Evolutionary conservation across 2,888 invertebrate species (phyloP).

Genomic region (Dicyrtomina minuta): DNA sequence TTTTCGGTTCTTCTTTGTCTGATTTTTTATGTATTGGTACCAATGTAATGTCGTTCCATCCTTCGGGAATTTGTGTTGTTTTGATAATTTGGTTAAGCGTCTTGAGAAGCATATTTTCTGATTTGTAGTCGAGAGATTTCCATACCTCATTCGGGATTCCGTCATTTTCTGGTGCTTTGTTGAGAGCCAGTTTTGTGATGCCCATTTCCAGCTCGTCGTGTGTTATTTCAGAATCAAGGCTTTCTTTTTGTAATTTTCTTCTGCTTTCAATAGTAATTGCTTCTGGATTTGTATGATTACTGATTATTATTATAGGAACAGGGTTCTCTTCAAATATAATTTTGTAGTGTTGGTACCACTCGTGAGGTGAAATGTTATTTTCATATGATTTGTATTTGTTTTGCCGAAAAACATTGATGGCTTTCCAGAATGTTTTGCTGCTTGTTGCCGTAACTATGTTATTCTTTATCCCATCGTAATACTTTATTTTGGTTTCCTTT

Average conservation of each 20-base stretch:
- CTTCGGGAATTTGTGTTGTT: neutral
- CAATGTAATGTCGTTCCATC: no score
- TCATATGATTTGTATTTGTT: neutral
- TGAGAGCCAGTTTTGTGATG: neutral
- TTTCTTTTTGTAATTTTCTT: neutral
- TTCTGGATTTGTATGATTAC: no score
- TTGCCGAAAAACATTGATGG: no score
- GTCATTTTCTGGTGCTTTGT: neutral
- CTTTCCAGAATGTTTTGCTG: no score
- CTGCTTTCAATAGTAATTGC: neutral
- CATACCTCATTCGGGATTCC: neutral
- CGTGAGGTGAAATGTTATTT: neutral
- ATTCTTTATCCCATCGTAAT: no score
- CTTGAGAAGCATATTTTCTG: neutral
- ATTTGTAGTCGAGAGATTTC: constrained; percentile 5
- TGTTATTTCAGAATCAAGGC: neutral
- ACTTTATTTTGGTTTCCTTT: no score
- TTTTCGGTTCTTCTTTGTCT: no score
- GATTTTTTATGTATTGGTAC: no score
- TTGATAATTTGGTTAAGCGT: neutral
- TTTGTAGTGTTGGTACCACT: neutral
- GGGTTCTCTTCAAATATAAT: neutral
- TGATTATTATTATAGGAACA: no score
- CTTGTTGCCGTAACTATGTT: no score
- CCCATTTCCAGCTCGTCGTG: neutral